These are phyloP conservation scores for Lepidocyrtinus sp. DNA, from an alignment of 2,888 invertebrate species.

Conservation along the genomic window DNA sequence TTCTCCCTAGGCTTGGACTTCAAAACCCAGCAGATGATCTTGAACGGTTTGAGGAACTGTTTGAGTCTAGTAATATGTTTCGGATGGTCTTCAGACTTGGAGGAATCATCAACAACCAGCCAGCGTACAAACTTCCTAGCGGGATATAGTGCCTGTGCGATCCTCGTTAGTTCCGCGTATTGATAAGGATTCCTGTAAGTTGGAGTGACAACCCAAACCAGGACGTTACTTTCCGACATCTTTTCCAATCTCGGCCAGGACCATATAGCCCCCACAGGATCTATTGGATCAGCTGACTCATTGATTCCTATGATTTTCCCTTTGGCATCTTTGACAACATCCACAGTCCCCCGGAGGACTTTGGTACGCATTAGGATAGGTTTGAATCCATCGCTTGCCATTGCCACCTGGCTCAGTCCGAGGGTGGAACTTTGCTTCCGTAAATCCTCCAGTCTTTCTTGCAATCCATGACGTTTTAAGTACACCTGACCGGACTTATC, in stretches of 20 bases:
- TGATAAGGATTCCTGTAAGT: constrained; percentile 43
- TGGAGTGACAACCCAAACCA: constrained; percentile 54
- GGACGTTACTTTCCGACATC: not conserved
- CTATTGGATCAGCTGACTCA: not conserved
- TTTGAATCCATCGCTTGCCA: constrained; percentile 23
- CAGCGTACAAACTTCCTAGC: constrained; percentile 78
- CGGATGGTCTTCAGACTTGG: constrained; percentile 72
- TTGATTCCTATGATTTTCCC: not conserved
- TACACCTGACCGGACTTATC: constrained; percentile 22
- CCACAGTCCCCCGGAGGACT: too few relatives aligned
- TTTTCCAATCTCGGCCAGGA: constrained; percentile 41
- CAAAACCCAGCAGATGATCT: constrained; percentile 6
- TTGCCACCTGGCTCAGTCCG: constrained; percentile 20
- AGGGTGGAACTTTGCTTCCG: too few relatives aligned
- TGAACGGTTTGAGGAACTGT: constrained; percentile 15
- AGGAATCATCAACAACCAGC: constrained; percentile 83
- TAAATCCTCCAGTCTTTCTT: not conserved
- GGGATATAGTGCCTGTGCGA: constrained; percentile 81
- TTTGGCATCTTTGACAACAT: too few relatives aligned
- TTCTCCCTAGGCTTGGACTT: constrained; percentile 78
- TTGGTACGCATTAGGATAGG: not conserved
- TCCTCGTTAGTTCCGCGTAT: constrained; percentile 81
- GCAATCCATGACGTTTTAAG: constrained; percentile 29
- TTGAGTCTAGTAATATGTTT: constrained; percentile 63
- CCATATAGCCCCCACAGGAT: constrained; percentile 37